Conservation (phyloP, 2,888 invertebrate genomes). For the Aromia moschata region DNA sequence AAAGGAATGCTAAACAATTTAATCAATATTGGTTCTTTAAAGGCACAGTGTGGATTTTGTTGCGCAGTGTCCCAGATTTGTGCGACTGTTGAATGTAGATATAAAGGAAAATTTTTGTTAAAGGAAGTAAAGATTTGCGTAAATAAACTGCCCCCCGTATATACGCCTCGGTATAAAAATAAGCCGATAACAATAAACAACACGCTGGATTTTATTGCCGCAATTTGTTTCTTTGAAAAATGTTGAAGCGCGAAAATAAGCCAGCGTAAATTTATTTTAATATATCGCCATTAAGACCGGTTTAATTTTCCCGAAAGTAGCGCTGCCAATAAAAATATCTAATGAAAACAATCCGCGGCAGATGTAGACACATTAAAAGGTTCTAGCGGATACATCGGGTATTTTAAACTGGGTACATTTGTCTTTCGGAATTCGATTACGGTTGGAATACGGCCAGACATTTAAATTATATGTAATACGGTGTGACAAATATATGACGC, state of each 20-base stretch:
- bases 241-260: slow-evolving; percentile 17
- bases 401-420: slow-evolving; percentile 22
- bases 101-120: too few relatives aligned
- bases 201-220: slow-evolving; percentile 3
- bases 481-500: slow-evolving; percentile 10
- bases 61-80: too few relatives aligned
- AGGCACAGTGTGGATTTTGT: too few relatives aligned
- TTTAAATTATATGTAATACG: slow-evolving; percentile 2
- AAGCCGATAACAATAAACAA: slow-evolving; percentile 1
- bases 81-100: too few relatives aligned
- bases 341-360: slow-evolving; percentile 19
- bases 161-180: too few relatives aligned
- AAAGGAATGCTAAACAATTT: too few relatives aligned
- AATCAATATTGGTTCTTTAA: too few relatives aligned
- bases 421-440: slow-evolving; percentile 20
- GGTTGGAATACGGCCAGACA: slow-evolving; percentile 22
- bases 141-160: background rate
- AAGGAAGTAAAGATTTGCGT: too few relatives aligned
- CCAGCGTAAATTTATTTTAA: slow-evolving; percentile 22
- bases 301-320: slow-evolving; percentile 13
- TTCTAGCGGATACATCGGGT: slow-evolving; percentile 27
- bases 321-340: slow-evolving; percentile 24
- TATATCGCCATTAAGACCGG: slow-evolving; percentile 11
- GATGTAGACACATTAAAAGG: slow-evolving; percentile 16
- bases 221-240: slow-evolving; percentile 20